Conservation (phyloP, 2,797 vertebrate species). For the Acomys russatus region DNA sequence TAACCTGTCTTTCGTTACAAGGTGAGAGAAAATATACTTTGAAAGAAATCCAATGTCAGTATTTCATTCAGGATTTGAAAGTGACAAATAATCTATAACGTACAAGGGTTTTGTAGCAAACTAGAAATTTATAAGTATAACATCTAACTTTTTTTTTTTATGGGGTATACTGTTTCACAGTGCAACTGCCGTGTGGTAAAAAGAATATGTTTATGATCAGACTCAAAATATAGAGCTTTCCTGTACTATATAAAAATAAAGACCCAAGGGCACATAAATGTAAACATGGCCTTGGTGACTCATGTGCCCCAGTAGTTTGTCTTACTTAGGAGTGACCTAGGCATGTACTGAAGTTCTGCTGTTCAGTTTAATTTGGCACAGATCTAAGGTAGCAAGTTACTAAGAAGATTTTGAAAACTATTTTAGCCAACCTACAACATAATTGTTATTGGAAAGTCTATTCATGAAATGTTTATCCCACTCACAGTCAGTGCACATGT, state of each 20-base stretch:
- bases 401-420: constrained; percentile 31
- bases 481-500: not conserved
- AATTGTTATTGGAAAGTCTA: constrained; percentile 20
- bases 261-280: not conserved
- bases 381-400: constrained; percentile 8
- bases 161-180: not conserved
- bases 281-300: not conserved
- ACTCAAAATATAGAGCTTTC: not conserved
- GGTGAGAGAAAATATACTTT: not conserved
- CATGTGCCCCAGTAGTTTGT: not conserved
- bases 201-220: not conserved
- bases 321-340: not conserved
- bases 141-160: not conserved
- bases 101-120: not conserved
- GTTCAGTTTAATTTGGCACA: not conserved
- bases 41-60: not conserved
- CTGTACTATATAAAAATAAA: not conserved
- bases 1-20: not conserved
- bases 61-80: constrained; percentile 18
- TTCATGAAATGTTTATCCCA: constrained; percentile 8
- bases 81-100: not conserved
- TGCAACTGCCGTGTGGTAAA: not conserved
- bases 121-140: not conserved
- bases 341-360: not conserved
- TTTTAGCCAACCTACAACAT: constrained; percentile 1